Conservation (phyloP, 2,797 vertebrate genomes). For the Amazona finschi region DNA sequence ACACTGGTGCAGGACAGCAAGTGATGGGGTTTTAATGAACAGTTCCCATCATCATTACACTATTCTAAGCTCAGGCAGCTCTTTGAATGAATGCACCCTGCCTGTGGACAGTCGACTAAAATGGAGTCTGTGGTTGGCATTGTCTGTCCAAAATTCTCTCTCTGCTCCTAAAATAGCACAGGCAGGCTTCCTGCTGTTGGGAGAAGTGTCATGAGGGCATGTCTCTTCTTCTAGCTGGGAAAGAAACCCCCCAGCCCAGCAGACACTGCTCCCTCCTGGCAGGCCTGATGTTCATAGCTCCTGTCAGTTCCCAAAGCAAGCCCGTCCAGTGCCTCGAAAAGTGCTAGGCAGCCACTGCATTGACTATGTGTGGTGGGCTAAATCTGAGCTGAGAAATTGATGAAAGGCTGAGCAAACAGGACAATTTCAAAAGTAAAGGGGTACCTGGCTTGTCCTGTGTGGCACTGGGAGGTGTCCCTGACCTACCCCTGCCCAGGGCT, state of each 20-base stretch:
- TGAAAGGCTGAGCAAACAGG: neutral
- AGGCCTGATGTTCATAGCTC: neutral
- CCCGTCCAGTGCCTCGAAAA: neutral
- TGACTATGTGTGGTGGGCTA: neutral
- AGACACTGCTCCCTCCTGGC: neutral
- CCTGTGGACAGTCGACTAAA: rapidly evolving
- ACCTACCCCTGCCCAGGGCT: neutral
- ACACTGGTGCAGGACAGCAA: neutral
- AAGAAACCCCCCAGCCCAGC: neutral
- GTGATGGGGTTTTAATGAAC: neutral
- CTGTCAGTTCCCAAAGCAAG: neutral
- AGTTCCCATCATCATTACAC: no score
- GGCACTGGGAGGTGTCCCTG: neutral
- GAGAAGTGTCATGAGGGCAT: neutral
- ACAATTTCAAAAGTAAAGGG: neutral
- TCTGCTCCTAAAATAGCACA: neutral
- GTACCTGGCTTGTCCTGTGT: neutral
- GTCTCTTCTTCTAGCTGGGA: no score
- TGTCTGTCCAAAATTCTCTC: neutral
- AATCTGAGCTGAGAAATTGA: neutral
- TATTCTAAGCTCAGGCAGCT: neutral
- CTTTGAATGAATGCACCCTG: neutral
- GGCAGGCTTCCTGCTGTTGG: neutral
- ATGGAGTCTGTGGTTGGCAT: neutral
- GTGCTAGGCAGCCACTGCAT: neutral